A percentile compares a stretch with the other conserved stretches of the same genome.
These are phyloP conservation scores for Dicyrtoma fusca DNA, from an alignment of 2,888 invertebrate species.

Conservation along the genomic window DNA sequence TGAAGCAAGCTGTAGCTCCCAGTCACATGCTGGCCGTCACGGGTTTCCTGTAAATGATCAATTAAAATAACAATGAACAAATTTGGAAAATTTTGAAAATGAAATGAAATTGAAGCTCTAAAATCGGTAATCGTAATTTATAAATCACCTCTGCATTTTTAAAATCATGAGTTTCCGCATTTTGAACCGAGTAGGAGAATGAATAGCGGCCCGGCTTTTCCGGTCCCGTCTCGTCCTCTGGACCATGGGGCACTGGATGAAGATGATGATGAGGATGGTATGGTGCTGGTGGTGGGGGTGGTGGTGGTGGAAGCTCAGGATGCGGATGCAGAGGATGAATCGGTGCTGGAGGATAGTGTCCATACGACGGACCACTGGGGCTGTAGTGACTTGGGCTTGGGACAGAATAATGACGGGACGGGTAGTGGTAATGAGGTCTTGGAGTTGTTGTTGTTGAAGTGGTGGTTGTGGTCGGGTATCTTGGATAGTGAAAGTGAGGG, in stretches of 20 bases:
- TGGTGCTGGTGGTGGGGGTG: background rate
- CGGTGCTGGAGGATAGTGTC: constrained; percentile 5
- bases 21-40: constrained; percentile 58
- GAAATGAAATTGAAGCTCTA: no score
- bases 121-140: no score
- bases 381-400: no score
- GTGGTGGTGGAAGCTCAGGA: background rate
- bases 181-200: constrained; percentile 24
- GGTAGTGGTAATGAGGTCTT: constrained; percentile 1
- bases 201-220: constrained; percentile 13
- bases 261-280: background rate
- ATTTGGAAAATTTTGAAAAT: no score
- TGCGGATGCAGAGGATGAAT: constrained; percentile 11
- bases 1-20: constrained; percentile 59
- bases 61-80: no score
- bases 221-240: background rate
- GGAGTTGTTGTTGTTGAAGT: constrained; percentile 33
- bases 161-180: constrained; percentile 18
- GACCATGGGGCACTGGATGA: background rate
- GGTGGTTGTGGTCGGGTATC: constrained; percentile 3
- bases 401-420: background rate
- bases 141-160: constrained; percentile 24
- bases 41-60: constrained; percentile 49
- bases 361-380: background rate
- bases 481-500: constrained; percentile 4